Evolutionary conservation across 2,113 vertebrate species (phyloP).

Genomic region (Dinomys branickii): DNA sequence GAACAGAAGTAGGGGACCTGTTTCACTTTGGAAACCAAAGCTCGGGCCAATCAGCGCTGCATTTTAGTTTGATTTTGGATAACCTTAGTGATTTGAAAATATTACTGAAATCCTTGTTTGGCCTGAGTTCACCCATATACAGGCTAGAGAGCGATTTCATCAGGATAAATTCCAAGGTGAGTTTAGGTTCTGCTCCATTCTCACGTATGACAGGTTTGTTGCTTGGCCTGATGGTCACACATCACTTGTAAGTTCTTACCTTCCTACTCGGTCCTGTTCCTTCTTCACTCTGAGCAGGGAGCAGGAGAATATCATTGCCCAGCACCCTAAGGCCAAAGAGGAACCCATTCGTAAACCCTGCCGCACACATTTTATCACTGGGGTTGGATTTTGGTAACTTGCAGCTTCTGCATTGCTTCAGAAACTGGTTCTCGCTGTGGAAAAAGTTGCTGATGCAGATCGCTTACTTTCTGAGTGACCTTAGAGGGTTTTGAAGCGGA

Average conservation of each 20-base stretch:
- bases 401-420: background rate
- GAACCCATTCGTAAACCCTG: background rate
- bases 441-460: background rate
- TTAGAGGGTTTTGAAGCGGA: background rate
- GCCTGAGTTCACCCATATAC: background rate
- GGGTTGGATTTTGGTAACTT: background rate
- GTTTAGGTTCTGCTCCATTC: background rate
- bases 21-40: slow-evolving; percentile 41
- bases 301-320: background rate
- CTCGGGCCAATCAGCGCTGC: background rate
- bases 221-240: background rate
- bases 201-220: background rate
- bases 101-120: background rate
- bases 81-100: background rate
- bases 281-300: background rate
- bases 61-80: slow-evolving; percentile 55
- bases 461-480: slow-evolving; percentile 24
- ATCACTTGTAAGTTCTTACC: slow-evolving; percentile 1
- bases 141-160: background rate
- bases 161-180: background rate
- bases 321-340: background rate
- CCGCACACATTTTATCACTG: background rate
- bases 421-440: background rate
- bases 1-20: slow-evolving; percentile 11
- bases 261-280: background rate